Conservation (phyloP, 2,797 vertebrate species). For the Notolabrus celidotus region DNA sequence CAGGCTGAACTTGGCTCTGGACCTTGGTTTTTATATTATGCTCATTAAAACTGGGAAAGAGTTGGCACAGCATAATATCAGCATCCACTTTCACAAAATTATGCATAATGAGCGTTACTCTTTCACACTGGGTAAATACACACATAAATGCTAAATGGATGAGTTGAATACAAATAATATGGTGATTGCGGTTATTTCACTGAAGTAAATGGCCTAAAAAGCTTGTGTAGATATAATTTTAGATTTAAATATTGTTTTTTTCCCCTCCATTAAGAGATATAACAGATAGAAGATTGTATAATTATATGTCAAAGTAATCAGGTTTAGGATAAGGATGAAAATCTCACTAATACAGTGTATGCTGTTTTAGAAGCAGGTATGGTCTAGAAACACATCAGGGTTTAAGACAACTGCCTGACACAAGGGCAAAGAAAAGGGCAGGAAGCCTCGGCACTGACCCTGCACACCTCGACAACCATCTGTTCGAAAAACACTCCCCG, state of each 20-base stretch:
- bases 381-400: conserved; percentile 45
- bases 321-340: conserved; percentile 1
- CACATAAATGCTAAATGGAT: conserved; percentile 26
- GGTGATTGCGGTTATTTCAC: not conserved
- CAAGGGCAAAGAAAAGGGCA: conserved; percentile 59
- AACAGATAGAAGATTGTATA: not conserved
- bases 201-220: not conserved
- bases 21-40: conserved; percentile 45
- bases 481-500: conserved; percentile 61
- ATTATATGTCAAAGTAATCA: conserved; percentile 4
- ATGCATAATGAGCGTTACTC: conserved; percentile 4
- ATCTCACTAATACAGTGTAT: not conserved
- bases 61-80: conserved; percentile 41
- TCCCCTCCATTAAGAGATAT: not conserved
- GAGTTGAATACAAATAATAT: conserved; percentile 12
- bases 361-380: not conserved
- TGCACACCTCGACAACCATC: conserved; percentile 63
- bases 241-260: conserved; percentile 3
- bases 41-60: conserved; percentile 56
- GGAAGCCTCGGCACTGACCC: conserved; percentile 46
- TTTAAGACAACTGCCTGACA: conserved; percentile 55
- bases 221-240: not conserved
- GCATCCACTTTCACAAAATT: conserved; percentile 27
- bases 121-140: conserved; percentile 20
- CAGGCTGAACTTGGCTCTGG: conserved; percentile 47